phyloP scores from a whole-genome alignment of 2,113 vertebrate genomes.

The Phylloscopus whistleri region DNA sequence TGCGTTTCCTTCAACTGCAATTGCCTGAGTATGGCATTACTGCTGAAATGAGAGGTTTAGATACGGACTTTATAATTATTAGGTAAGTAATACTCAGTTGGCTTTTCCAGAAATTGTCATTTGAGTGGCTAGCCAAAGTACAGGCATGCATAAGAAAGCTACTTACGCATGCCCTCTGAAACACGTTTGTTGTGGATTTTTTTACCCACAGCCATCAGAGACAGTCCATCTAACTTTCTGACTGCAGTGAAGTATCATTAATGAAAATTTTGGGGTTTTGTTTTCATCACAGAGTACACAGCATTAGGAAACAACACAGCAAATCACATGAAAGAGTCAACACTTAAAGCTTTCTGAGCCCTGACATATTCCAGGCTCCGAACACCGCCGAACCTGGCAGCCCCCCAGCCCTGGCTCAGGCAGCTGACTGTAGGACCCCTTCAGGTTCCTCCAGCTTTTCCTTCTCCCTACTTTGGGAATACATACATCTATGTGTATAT shows the following conservation, averaged over 20 bases:
- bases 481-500: neutral
- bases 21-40: accelerated
- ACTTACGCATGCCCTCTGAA: neutral
- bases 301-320: neutral
- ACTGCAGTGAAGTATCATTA: neutral
- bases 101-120: conserved; percentile 13
- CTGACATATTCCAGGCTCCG: neutral
- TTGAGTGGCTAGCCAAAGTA: neutral
- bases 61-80: neutral
- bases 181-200: neutral
- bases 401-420: neutral
- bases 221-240: neutral
- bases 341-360: neutral
- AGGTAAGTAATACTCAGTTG: neutral
- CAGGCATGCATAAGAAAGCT: neutral
- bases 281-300: neutral
- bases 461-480: neutral
- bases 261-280: neutral
- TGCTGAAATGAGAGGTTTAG: neutral
- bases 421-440: neutral
- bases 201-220: neutral
- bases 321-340: neutral
- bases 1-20: neutral
- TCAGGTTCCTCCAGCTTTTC: neutral
- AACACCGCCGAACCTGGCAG: neutral